Base-by-base conservation (phyloP, 2,797 vertebrate species). In the Hyperoplus immaculatus region DNA sequence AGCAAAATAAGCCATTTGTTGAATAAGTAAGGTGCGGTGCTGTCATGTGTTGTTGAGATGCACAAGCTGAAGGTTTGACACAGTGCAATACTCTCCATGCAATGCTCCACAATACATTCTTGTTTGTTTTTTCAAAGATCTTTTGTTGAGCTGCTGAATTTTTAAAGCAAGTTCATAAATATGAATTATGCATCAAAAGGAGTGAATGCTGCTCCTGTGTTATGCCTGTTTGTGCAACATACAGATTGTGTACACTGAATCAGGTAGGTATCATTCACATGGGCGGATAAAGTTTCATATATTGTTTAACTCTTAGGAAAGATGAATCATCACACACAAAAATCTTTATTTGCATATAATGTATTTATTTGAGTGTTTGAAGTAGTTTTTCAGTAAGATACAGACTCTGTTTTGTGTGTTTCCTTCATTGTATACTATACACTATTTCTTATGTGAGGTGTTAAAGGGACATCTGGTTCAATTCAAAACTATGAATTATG, bases 61-160 rank as follows among this genome's bases (percentile, higher is more conserved):
- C 4, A 13, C 11, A 49, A 64, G 38, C 18, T 41, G 8, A 45
- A 1, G 29, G 29, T 29, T 29, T 53, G 13, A 55, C 67, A 50
- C 38, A 43, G 18, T 18, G 49, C 3, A 16, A 38, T 46, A 38
- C 4, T 36, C 78, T 69, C n/a, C 50, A 11, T 61, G 55, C 15
- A 49, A 5, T 29, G 39, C n/a, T 67, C 47, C 12, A 29, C 69
- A 70, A 47, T 66, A 21, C 46, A 60, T 55, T 75, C 10, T 49
- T 81, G 72, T 78, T 81, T 71, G 45, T 78, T 68, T 63, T 85
- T 64, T 41, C 10, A 67, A 69, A 74, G 80, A 81, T 81, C 14
- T 72, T 85, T 84, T 88, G 69, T 84, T 69, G 55, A 47, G 67
- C 66, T 83, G 51, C 77, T 90, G 49, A 82, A 87, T 89, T 74